phyloP scores from a whole-genome alignment of 2,797 vertebrate genomes.

The Odontamblyopus rebecca region DNA sequence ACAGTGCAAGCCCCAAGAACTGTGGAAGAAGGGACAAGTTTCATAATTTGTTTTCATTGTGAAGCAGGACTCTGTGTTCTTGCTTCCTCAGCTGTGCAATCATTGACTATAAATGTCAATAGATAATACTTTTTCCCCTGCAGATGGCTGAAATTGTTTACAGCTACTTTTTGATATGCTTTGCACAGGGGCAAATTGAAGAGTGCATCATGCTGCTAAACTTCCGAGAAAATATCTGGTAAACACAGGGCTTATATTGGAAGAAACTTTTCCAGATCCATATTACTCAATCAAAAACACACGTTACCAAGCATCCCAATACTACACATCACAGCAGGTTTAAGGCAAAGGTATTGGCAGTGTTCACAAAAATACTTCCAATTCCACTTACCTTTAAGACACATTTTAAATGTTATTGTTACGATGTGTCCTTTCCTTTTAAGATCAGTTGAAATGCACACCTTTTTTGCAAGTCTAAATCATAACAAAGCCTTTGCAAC shows the following conservation, averaged over 20 bases:
- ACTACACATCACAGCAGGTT: too few species aligned
- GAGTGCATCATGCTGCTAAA: too few species aligned
- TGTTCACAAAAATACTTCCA: too few species aligned
- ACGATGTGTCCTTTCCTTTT: too few species aligned
- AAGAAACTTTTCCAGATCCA: neutral
- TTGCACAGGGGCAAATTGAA: constrained; percentile 26
- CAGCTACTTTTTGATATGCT: constrained; percentile 16
- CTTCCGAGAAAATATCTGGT: constrained; percentile 18
- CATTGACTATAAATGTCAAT: constrained; percentile 26
- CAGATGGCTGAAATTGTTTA: constrained; percentile 26
- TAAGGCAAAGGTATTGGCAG: too few species aligned
- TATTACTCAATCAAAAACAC: too few species aligned
- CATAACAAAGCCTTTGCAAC: too few species aligned
- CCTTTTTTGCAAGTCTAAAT: too few species aligned
- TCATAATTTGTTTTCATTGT: constrained; percentile 20
- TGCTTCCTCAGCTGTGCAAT: constrained; percentile 16
- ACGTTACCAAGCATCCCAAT: too few species aligned
- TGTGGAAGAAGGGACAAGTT: constrained; percentile 14
- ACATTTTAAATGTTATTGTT: too few species aligned
- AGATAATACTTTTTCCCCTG: constrained; percentile 2
- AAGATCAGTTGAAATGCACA: too few species aligned
- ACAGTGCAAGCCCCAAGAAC: constrained; percentile 12
- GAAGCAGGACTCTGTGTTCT: constrained; percentile 32
- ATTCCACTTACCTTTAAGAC: too few species aligned
- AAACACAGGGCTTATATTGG: neutral